Evolutionary conservation across 2,888 invertebrate genomes (phyloP).

Genomic region (Nineta flava): DNA sequence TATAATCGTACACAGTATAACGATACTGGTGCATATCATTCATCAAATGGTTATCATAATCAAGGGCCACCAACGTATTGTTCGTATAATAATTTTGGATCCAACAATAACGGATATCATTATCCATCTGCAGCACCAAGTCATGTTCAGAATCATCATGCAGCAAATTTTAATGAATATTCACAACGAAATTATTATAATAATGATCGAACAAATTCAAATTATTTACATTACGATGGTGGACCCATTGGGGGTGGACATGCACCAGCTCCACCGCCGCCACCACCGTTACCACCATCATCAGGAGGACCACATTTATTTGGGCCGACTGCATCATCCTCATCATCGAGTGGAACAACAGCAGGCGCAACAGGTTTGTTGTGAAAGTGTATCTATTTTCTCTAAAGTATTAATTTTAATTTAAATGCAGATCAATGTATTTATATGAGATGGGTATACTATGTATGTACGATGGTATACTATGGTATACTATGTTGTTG

Average conservation of each 20-base stretch:
- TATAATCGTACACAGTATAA: constrained; percentile 7
- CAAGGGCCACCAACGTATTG: not conserved
- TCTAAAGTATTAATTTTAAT: not conserved
- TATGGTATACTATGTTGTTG: too few relatives aligned
- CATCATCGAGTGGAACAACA: too few relatives aligned
- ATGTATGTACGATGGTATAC: too few relatives aligned
- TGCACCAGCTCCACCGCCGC: not conserved
- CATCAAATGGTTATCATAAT: not conserved
- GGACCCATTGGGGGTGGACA: not conserved
- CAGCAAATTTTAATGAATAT: not conserved
- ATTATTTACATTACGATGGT: not conserved
- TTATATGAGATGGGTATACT: not conserved
- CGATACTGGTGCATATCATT: constrained; percentile 1
- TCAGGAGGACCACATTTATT: too few relatives aligned
- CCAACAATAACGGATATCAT: not conserved
- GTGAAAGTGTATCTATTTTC: too few relatives aligned
- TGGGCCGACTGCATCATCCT: too few relatives aligned
- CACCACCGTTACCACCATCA: not conserved
- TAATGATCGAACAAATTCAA: not conserved
- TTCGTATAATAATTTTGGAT: not conserved
- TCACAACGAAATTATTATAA: not conserved
- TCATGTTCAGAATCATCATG: not conserved
- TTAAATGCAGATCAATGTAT: not conserved
- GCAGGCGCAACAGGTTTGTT: not conserved
- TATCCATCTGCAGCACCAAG: not conserved